phyloP scores from a whole-genome alignment of 1,140 invertebrate species.

The Elymnias hypermnestra region DNA sequence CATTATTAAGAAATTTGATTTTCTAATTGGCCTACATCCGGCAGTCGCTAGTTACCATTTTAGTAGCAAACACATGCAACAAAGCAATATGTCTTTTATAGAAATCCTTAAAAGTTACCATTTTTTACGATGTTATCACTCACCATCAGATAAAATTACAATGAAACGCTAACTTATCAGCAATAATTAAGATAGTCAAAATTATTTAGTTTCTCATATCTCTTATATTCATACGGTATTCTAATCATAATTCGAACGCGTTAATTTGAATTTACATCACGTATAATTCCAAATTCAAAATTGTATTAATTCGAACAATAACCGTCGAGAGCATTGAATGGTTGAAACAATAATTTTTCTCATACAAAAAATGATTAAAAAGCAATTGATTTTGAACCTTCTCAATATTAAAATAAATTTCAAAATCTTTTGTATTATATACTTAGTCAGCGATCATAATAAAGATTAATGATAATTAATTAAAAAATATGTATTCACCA shows the following conservation, averaged over 20 bases:
- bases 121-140: too few species aligned
- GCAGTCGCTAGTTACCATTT: too few species aligned
- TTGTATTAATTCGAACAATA: slow-evolving; percentile 60
- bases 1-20: too few species aligned
- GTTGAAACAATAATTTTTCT: slow-evolving; percentile 62
- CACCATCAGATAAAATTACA: too few species aligned
- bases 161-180: too few species aligned
- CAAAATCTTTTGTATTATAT: slow-evolving; percentile 39
- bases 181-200: too few species aligned
- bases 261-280: slow-evolving; percentile 57
- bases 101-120: too few species aligned
- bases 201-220: slow-evolving; percentile 6
- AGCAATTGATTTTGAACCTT: slow-evolving; percentile 27
- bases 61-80: too few species aligned
- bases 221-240: slow-evolving; percentile 22
- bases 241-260: slow-evolving; percentile 48
- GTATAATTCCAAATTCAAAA: slow-evolving; percentile 59
- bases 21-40: too few species aligned
- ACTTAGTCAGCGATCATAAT: slow-evolving; percentile 54
- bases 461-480: slow-evolving; percentile 65
- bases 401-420: slow-evolving; percentile 15
- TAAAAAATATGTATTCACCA: slow-evolving; percentile 60
- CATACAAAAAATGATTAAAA: slow-evolving; percentile 39
- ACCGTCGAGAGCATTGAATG: slow-evolving; percentile 51
- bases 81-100: too few species aligned